Conservation (phyloP, 2,888 invertebrate genomes). For the Chrysolina oricalcia region DNA sequence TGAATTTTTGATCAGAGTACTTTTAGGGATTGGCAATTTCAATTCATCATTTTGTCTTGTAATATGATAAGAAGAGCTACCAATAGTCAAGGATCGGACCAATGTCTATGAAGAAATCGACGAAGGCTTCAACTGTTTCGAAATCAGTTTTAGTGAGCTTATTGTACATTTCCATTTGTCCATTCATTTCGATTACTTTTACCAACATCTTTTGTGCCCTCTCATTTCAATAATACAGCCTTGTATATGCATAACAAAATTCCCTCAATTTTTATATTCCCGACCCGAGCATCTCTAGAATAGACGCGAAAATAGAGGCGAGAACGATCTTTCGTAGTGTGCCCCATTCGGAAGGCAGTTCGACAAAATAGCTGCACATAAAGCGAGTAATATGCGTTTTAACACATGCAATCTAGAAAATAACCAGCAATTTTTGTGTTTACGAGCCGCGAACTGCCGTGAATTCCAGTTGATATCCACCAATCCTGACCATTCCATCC, state of each 20-base stretch:
- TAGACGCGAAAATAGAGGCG: not conserved
- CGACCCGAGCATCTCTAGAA: not conserved
- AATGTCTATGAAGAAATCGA: too few species aligned
- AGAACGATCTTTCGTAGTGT: constrained; percentile 19
- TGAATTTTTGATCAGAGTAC: too few species aligned
- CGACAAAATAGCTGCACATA: constrained; percentile 31
- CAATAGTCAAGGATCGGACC: too few species aligned
- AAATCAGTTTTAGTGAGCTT: too few species aligned
- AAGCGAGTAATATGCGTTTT: constrained; percentile 35
- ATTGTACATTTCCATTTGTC: too few species aligned
- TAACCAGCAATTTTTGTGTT: constrained; percentile 69
- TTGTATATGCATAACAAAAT: not conserved
- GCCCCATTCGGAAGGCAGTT: constrained; percentile 14
- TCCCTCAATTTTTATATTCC: not conserved
- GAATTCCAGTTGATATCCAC: constrained; percentile 67
- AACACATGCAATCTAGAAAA: constrained; percentile 65
- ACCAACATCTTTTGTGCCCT: too few species aligned
- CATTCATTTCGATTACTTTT: too few species aligned
- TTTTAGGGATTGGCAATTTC: too few species aligned
- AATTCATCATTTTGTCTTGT: too few species aligned
- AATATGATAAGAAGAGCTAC: too few species aligned
- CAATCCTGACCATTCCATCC: constrained; percentile 66
- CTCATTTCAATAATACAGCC: too few species aligned
- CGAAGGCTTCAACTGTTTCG: too few species aligned
- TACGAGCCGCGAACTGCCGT: constrained; percentile 68